Evolutionary conservation across 2,797 vertebrate species (phyloP).

Genomic region (Anguilla anguilla): DNA sequence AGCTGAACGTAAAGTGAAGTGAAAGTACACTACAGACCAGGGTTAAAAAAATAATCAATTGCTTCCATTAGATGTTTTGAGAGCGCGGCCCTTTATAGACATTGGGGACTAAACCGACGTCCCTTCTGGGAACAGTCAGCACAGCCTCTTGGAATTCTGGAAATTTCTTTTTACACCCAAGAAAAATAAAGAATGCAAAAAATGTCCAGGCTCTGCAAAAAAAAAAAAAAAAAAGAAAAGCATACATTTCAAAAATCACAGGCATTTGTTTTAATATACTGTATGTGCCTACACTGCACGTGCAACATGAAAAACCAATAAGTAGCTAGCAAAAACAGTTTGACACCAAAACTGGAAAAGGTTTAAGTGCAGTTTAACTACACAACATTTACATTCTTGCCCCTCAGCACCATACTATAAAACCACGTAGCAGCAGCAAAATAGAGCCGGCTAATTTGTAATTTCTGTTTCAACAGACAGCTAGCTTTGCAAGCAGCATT

Average conservation of each 20-base stretch:
- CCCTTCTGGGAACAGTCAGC: constrained; percentile 8
- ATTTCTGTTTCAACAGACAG: not conserved
- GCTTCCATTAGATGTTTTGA: not conserved
- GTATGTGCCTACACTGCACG: not conserved
- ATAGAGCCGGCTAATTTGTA: not conserved
- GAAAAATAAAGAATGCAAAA: constrained; percentile 23
- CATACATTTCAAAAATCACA: not conserved
- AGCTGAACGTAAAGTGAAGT: not conserved
- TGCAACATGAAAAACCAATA: constrained; percentile 17
- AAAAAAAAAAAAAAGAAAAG: not conserved
- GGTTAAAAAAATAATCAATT: constrained; percentile 12
- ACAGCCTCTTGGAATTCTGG: not conserved
- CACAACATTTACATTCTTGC: not conserved
- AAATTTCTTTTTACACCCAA: constrained; percentile 1
- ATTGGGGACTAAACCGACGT: constrained; percentile 24
- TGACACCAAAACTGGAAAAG: not conserved
- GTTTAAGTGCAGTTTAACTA: not conserved
- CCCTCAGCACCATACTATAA: not conserved
- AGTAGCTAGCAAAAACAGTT: not conserved
- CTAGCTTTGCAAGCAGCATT: not conserved
- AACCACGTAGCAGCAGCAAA: not conserved
- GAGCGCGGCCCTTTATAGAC: not conserved
- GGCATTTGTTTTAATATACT: constrained; percentile 6
- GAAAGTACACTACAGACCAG: constrained; percentile 29
- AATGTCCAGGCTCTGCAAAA: not conserved